Conservation (phyloP, 2,888 invertebrate genomes). For the Ochropleura plecta region DNA sequence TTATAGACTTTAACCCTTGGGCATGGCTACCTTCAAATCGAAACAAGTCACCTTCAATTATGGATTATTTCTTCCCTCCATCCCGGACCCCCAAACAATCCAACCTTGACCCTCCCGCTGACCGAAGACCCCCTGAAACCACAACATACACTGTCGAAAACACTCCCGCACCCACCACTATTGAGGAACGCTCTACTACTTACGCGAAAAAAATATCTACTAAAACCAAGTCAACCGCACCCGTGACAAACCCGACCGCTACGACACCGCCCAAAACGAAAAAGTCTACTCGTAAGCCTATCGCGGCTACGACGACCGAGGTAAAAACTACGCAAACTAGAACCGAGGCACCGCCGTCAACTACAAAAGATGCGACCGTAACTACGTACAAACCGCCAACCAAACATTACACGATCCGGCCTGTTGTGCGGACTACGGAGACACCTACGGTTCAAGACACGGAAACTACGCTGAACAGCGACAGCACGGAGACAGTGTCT, state of each 20-base stretch:
- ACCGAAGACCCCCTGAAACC: conserved; percentile 81
- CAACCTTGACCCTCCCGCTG: conserved; percentile 85
- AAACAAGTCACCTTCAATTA: conserved; percentile 86
- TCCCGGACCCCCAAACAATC: conserved; percentile 89
- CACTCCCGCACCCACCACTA: conserved; percentile 80
- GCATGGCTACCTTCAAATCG: conserved; percentile 86
- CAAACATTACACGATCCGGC: conserved; percentile 90
- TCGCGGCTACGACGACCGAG: conserved; percentile 76
- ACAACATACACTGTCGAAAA: conserved; percentile 70
- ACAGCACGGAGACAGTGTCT: conserved; percentile 88
- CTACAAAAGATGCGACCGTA: conserved; percentile 78
- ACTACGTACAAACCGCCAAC: conserved; percentile 84
- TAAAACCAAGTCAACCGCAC: conserved; percentile 84
- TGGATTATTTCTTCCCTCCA: conserved; percentile 89
- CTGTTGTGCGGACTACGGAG: conserved; percentile 83
- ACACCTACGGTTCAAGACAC: conserved; percentile 84
- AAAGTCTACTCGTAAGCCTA: conserved; percentile 82
- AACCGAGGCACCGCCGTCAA: conserved; percentile 75
- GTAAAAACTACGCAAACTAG: conserved; percentile 82
- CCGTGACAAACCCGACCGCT: conserved; percentile 81
- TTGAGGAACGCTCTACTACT: conserved; percentile 85
- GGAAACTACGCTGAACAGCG: conserved; percentile 87
- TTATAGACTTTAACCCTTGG: conserved; percentile 88
- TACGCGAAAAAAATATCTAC: conserved; percentile 83
- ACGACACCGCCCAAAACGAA: conserved; percentile 83